These are phyloP conservation scores for Lagorchestes hirsutus DNA, from an alignment of 2,797 vertebrate genomes.

Conservation along the genomic window DNA sequence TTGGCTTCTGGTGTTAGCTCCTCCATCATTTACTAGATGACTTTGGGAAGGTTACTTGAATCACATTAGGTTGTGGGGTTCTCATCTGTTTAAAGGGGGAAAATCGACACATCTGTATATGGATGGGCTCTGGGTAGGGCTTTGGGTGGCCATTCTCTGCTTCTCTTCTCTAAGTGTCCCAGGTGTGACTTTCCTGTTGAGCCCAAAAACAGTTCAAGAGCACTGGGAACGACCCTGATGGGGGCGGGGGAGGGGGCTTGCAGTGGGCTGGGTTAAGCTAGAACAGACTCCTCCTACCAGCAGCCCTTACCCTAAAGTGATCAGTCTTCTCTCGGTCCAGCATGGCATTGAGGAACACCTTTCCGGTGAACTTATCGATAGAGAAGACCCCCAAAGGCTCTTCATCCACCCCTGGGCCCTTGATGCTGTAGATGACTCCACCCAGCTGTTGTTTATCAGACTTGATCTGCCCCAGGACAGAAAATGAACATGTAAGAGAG, in stretches of 20 bases:
- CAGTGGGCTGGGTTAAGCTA: accelerated
- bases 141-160: neutral
- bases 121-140: neutral
- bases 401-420: constrained; percentile 96
- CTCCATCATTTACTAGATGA: neutral
- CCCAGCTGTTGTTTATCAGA: constrained; percentile 95
- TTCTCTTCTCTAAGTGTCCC: neutral
- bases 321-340: constrained; percentile 94
- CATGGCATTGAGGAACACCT: constrained; percentile 92
- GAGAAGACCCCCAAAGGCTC: constrained; percentile 94
- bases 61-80: accelerated
- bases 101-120: neutral
- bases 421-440: constrained; percentile 96
- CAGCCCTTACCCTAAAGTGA: constrained; percentile 90
- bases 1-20: neutral
- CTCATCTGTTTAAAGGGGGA: neutral
- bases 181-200: neutral
- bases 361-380: constrained; percentile 94
- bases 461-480: constrained; percentile 90
- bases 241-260: neutral
- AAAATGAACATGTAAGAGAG: neutral
- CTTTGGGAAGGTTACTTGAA: neutral
- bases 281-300: too few relatives aligned
- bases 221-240: neutral
- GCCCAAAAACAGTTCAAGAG: neutral